A percentile compares a stretch with the other conserved stretches of the same genome.
Evolutionary conservation across 37 sponge, comb jelly and placozoan species (phyloP).

Genomic region (Cliona cf. orientalis): DNA sequence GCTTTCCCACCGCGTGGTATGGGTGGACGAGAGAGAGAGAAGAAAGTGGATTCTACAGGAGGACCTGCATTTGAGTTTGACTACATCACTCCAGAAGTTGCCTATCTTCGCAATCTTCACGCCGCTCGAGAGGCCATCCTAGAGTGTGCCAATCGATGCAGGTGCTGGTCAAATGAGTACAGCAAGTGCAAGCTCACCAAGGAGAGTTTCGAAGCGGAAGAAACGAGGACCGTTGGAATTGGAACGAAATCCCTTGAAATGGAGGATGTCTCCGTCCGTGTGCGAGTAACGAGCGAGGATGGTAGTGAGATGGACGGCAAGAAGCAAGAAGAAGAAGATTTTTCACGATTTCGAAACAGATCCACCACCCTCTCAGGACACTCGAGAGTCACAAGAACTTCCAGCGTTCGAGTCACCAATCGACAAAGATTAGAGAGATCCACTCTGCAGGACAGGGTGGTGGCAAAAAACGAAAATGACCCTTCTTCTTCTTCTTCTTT

Average conservation of each 20-base stretch:
- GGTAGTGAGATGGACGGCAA: not conserved
- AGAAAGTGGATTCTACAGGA: not conserved
- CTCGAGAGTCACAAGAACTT: not conserved
- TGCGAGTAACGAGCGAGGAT: slow-evolving; percentile 7
- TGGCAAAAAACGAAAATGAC: not conserved
- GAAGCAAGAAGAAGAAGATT: not conserved
- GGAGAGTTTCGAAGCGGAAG: not conserved
- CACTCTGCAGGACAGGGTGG: not conserved
- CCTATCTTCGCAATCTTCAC: slow-evolving; percentile 44
- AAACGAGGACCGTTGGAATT: not conserved
- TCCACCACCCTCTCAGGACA: slow-evolving; percentile 14
- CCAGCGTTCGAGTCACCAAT: not conserved
- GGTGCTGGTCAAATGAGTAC: slow-evolving; percentile 73
- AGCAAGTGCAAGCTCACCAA: slow-evolving; percentile 26
- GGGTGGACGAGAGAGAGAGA: not conserved
- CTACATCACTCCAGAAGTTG: slow-evolving; percentile 43
- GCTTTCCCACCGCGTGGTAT: not conserved
- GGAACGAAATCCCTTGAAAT: slow-evolving; percentile 36
- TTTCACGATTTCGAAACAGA: slow-evolving; percentile 11
- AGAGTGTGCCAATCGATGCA: slow-evolving; percentile 52
- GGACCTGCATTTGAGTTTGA: slow-evolving; percentile 21
- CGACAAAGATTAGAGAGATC: not conserved
- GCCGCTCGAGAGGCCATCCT: slow-evolving; percentile 49
- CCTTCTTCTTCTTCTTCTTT: no score
- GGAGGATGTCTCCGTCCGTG: slow-evolving; percentile 44